Evolutionary conservation across 1,140 invertebrate genomes (phyloP).

Genomic region (Dryas iulia): DNA sequence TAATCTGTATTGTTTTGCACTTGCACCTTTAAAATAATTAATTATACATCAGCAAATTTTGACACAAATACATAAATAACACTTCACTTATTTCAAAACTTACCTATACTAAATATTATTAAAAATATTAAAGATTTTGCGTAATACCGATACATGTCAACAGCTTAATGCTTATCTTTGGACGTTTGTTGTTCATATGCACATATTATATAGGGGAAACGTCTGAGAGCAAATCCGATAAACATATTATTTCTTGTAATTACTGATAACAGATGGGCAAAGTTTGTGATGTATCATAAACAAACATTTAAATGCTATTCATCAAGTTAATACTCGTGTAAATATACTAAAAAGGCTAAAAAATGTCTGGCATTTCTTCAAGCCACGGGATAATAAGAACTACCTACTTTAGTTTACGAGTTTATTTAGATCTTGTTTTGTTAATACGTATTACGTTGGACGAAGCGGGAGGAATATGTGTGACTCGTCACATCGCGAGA

Average conservation of each 20-base stretch:
- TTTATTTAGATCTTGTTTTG: too few relatives aligned
- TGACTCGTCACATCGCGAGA: too few relatives aligned
- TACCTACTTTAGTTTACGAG: too few relatives aligned
- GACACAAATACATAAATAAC: neutral
- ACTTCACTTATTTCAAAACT: neutral
- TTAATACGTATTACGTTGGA: too few relatives aligned
- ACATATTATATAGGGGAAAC: neutral
- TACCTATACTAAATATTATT: neutral
- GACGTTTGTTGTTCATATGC: neutral
- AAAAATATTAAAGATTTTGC: neutral
- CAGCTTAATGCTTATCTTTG: neutral
- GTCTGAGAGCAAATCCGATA: neutral
- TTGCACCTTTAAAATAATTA: neutral
- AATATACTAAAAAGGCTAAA: too few relatives aligned
- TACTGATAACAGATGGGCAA: neutral
- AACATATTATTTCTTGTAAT: neutral
- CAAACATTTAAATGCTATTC: neutral
- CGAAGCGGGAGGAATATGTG: too few relatives aligned
- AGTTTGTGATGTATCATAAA: neutral
- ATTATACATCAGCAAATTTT: neutral
- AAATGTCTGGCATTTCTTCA: too few relatives aligned
- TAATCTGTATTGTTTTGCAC: constrained; percentile 38
- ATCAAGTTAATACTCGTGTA: too few relatives aligned
- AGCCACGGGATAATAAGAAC: too few relatives aligned
- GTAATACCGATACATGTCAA: neutral